Percentiles rank a stretch among this genome's conserved stretches.
Evolutionary conservation across 2,797 vertebrate species (phyloP).

Genomic region (Melanotaenia maccullochi): DNA sequence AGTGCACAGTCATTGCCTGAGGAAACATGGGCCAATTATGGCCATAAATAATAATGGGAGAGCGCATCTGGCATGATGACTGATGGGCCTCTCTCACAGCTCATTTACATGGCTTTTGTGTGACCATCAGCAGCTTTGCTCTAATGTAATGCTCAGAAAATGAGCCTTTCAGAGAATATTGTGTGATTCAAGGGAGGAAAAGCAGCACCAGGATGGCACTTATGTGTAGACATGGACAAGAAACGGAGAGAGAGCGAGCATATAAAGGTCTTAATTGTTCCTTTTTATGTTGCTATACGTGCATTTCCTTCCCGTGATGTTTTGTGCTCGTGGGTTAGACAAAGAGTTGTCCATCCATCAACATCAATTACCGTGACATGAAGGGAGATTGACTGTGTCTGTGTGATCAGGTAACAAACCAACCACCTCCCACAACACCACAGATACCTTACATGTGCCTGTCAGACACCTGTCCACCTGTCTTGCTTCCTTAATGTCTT

Average conservation of each 20-base stretch:
- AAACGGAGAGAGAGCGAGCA: slow-evolving; percentile 59
- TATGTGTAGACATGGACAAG: slow-evolving; percentile 84
- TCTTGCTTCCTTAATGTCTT: slow-evolving; percentile 16
- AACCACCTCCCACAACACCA: slow-evolving; percentile 45
- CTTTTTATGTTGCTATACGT: slow-evolving; percentile 8
- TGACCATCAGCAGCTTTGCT: slow-evolving; percentile 90
- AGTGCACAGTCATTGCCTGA: slow-evolving; percentile 93
- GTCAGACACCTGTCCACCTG: slow-evolving; percentile 52
- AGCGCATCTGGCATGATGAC: slow-evolving; percentile 92
- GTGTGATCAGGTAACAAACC: slow-evolving; percentile 75
- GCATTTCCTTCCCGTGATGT: slow-evolving; percentile 15
- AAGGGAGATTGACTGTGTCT: slow-evolving; percentile 74
- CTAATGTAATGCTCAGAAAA: slow-evolving; percentile 92
- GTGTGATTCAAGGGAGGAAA: slow-evolving; percentile 86
- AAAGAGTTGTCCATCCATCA: slow-evolving; percentile 63
- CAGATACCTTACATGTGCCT: slow-evolving; percentile 59
- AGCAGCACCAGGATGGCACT: slow-evolving; percentile 83
- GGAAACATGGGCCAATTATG: slow-evolving; percentile 97
- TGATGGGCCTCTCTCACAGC: slow-evolving; percentile 92
- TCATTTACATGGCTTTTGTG: slow-evolving; percentile 96
- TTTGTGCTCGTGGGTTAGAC: slow-evolving; percentile 32
- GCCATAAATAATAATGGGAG: slow-evolving; percentile 98
- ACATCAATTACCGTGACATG: slow-evolving; percentile 61
- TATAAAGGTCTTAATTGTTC: slow-evolving; percentile 27
- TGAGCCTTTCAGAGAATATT: slow-evolving; percentile 90